Base-by-base conservation (phyloP, 1,140 invertebrate genomes). In the Drosophila erecta region DNA sequence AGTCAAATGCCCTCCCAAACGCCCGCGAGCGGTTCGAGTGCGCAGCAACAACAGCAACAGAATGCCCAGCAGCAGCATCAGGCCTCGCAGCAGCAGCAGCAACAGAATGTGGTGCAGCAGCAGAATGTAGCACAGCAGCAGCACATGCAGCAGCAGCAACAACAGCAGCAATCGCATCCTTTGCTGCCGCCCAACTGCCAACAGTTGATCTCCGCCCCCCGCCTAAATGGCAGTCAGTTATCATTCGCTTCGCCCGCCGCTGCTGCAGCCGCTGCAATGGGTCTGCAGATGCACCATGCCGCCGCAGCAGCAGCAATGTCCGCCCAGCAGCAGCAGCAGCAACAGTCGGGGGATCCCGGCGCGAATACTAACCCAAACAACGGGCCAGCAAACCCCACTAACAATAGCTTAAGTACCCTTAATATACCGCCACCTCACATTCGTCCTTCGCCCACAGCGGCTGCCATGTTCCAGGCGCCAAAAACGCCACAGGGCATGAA, bases 381-480 rank as follows among this genome's bases (percentile, higher is more conserved):
- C 64, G 58, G 55, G 57, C 79, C 79, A 83, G 72, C 66, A 53
- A 92, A 80, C 65, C 57, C 76, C 44, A 90, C 76, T 90, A 91
- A 92, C 90, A 92, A 66, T 90, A 91, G 84, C 66, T 79, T 89
- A 92, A 92, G 89, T 90, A 81, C 85, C 67, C 84, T 91, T 91
- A 92, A 92, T 90, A 92, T 94, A 93, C 94, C 95, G 90, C 94
- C 95, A 90, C 94, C 95, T 93, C 95, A 95, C 92, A 94, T 95
- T 76, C 94, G 95, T 92, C 93, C 95, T 85, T 95, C 94, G 83
- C 94, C 95, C 86, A 91, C 81, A 94, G 92, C 90, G 93, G 95
- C 94, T 79, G 95, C 94, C 79, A 95, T 97, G 94, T 97, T 96
- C 94, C 96, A 96, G 93, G 94, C 96, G 71, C 96, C 96, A 55